phyloP scores from a whole-genome alignment of 1,140 invertebrate genomes.

The Achroia grisella region DNA sequence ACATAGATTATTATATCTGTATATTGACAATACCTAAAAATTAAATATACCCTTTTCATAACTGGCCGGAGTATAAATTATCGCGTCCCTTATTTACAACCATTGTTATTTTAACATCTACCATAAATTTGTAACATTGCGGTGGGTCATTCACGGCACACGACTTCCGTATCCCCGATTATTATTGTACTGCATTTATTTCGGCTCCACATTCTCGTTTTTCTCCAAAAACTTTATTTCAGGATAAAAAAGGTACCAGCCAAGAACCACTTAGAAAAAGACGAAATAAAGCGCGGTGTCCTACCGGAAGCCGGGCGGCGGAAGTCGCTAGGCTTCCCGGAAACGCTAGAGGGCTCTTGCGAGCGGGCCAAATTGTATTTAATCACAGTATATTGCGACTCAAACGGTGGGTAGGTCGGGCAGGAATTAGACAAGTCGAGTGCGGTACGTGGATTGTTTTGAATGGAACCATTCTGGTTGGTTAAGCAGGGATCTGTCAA shows the following conservation, averaged over 20 bases:
- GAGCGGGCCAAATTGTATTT: constrained; percentile 57
- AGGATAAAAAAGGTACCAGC: constrained; percentile 41
- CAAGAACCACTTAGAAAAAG: constrained; percentile 54
- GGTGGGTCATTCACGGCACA: too few species aligned
- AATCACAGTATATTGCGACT: constrained; percentile 26
- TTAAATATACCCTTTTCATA: too few species aligned
- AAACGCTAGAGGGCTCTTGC: constrained; percentile 47
- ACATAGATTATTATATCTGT: too few species aligned
- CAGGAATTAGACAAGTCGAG: not conserved
- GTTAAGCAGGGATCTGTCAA: not conserved
- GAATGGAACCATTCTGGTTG: not conserved
- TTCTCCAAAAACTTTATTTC: constrained; percentile 37
- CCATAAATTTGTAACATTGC: too few species aligned
- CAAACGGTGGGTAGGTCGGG: too few species aligned
- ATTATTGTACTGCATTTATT: too few species aligned
- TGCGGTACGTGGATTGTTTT: not conserved
- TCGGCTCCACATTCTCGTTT: too few species aligned
- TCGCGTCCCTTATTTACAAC: too few species aligned
- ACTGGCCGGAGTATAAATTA: too few species aligned
- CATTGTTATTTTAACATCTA: too few species aligned
- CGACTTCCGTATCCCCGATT: too few species aligned
- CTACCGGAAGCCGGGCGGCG: constrained; percentile 54
- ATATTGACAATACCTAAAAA: too few species aligned
- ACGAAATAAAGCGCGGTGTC: constrained; percentile 54
- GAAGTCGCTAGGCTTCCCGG: constrained; percentile 65